phyloP scores from a whole-genome alignment of 2,888 invertebrate genomes.

The Saturnia pavonia region DNA sequence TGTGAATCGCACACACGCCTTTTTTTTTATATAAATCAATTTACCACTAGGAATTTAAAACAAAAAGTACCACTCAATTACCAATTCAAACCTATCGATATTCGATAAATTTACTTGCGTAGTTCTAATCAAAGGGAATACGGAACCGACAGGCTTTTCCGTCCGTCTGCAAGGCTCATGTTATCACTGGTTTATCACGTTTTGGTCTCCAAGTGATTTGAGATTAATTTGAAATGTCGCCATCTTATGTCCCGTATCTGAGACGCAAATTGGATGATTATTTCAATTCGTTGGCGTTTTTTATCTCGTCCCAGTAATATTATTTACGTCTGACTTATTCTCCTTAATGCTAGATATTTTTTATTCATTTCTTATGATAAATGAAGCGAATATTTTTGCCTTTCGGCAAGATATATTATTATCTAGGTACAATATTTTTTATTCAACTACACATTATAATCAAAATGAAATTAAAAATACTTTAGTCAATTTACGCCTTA shows the following conservation, averaged over 20 bases:
- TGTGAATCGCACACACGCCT: too few species aligned
- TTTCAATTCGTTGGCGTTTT: constrained; percentile 28
- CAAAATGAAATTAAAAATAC: too few species aligned
- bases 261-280: constrained; percentile 33
- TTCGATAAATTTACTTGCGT: background rate
- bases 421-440: background rate
- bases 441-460: background rate
- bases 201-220: constrained; percentile 44
- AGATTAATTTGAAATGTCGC: constrained; percentile 38
- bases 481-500: too few species aligned
- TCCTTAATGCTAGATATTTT: constrained; percentile 1
- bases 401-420: background rate
- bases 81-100: constrained; percentile 9
- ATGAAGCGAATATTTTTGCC: background rate
- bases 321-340: constrained; percentile 12
- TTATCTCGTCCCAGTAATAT: constrained; percentile 16
- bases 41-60: too few species aligned
- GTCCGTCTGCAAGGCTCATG: constrained; percentile 8
- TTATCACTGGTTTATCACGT: constrained; percentile 7
- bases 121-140: background rate
- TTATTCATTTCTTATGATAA: background rate
- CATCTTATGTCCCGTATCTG: constrained; percentile 19
- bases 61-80: too few species aligned
- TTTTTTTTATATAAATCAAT: too few species aligned
- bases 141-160: background rate